Base-by-base conservation (phyloP, 2,888 invertebrate genomes). In the Megastigmus dorsalis region DNA sequence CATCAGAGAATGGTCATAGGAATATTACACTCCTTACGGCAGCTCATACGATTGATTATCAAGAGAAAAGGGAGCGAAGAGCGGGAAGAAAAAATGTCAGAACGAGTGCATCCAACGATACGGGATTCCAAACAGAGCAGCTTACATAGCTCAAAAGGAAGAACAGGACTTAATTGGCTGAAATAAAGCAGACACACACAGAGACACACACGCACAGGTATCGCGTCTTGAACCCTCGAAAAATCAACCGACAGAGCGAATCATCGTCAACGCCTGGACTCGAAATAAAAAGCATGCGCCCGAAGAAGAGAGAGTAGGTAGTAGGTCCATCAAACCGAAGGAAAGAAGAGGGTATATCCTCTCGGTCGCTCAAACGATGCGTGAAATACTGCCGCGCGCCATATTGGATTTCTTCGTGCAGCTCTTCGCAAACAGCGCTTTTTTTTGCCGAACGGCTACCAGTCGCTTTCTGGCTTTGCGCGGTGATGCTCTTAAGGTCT, bases 391-490 rank as follows among this genome's bases (percentile, higher is more conserved):
- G 50, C n/a, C 55, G 63, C 67, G 65, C 77, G 69, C 59, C 71
- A 68, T 71, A 74, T 74, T 71, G 71, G 62, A 76, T 74, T 70
- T 73, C 76, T 43, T 28, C 75, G 63, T 69, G 76, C 75, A 74
- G 76, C 75, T 74, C 38, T 43, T 74, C 52, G 74, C n/a, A n/a
- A n/a, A n/a, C n/a, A n/a, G n/a, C n/a, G n/a, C n/a, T 54, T 72
- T 33, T 54, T 59, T 62, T 62, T 45, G 45, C 67, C 50, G 48
- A 30, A 18, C 18, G 26, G 48, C 60, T 23, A 3, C 7, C 20
- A 18, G 20, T 10, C 13, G 38, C 13, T 38, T 10, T 38, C 6
- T 13, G 13, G 10, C 9, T 6, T 4, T 23, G 9, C 41, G 54
- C 65, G 52, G n/a, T 7, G n/a, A n/a, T n/a, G n/a, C n/a, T n/a